These are phyloP conservation scores for Ladona fulva DNA, from an alignment of 1,140 invertebrate species.

Conservation along the genomic window DNA sequence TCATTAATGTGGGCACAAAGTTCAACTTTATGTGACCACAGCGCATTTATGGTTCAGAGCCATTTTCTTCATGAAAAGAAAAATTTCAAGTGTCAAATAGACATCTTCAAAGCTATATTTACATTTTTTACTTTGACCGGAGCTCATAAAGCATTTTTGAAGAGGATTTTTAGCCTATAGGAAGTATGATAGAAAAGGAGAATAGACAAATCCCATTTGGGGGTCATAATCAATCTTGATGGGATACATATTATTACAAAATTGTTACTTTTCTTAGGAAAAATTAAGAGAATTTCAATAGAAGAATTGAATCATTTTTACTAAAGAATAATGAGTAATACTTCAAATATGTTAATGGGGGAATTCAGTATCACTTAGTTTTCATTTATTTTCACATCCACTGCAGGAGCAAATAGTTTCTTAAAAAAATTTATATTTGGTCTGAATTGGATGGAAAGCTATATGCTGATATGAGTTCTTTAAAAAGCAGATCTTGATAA, in stretches of 20 bases:
- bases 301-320: background rate
- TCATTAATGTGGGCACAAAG: background rate
- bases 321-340: slow-evolving; percentile 5
- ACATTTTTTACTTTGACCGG: background rate
- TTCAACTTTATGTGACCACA: background rate
- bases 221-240: background rate
- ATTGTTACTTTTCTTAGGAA: slow-evolving; percentile 1
- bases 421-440: background rate
- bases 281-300: slow-evolving; percentile 9
- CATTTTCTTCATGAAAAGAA: background rate
- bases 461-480: background rate
- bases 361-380: background rate
- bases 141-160: background rate
- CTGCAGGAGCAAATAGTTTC: background rate
- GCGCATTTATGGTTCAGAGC: background rate
- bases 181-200: slow-evolving; percentile 9
- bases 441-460: background rate
- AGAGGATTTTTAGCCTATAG: background rate
- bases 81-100: background rate
- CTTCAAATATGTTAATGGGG: background rate
- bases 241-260: slow-evolving; percentile 10
- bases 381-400: background rate
- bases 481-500: background rate
- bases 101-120: background rate
- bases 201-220: slow-evolving; percentile 3